Evolutionary conservation across 2,113 vertebrate genomes (phyloP).

Genomic region (Etheostoma spectabile): DNA sequence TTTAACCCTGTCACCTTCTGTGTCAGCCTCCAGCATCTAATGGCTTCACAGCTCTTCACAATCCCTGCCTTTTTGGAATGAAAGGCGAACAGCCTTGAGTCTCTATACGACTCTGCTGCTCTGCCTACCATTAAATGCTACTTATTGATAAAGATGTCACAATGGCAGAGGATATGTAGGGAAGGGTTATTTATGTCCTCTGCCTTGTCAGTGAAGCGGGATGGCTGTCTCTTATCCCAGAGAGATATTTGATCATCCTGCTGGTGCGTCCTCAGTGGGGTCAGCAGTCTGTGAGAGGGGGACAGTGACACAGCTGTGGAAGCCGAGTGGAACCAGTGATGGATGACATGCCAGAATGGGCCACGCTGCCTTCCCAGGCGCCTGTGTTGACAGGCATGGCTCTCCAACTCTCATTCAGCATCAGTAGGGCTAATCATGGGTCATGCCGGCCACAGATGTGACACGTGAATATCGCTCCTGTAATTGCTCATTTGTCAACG

Average conservation of each 20-base stretch:
- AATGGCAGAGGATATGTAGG: constrained; percentile 21
- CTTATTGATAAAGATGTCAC: constrained; percentile 67
- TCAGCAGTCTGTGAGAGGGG: constrained; percentile 67
- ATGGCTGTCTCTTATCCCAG: constrained; percentile 57
- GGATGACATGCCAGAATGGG: constrained; percentile 78
- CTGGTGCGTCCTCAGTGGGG: constrained; percentile 71
- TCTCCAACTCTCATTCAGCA: constrained; percentile 67
- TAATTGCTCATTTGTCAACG: constrained; percentile 84
- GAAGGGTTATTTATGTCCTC: constrained; percentile 25
- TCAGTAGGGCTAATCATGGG: constrained; percentile 77
- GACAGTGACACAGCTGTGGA: constrained; percentile 79
- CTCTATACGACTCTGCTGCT: constrained; percentile 15
- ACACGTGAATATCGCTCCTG: constrained; percentile 72
- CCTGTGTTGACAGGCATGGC: constrained; percentile 73
- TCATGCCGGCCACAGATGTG: constrained; percentile 70
- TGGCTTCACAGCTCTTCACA: constrained; percentile 48
- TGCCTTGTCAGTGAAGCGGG: constrained; percentile 50
- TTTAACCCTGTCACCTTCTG: constrained; percentile 54
- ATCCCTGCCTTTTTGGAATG: constrained; percentile 26
- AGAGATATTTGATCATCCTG: constrained; percentile 74
- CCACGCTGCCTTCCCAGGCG: constrained; percentile 59
- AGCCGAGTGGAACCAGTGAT: constrained; percentile 79
- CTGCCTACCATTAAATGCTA: constrained; percentile 44
- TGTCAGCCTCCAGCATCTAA: constrained; percentile 46
- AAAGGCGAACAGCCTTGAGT: constrained; percentile 31